Percentiles rank a stretch among this genome's conserved stretches.
These are phyloP conservation scores for Leptoclinus maculatus DNA, from an alignment of 2,797 vertebrate species.

Conservation along the genomic window DNA sequence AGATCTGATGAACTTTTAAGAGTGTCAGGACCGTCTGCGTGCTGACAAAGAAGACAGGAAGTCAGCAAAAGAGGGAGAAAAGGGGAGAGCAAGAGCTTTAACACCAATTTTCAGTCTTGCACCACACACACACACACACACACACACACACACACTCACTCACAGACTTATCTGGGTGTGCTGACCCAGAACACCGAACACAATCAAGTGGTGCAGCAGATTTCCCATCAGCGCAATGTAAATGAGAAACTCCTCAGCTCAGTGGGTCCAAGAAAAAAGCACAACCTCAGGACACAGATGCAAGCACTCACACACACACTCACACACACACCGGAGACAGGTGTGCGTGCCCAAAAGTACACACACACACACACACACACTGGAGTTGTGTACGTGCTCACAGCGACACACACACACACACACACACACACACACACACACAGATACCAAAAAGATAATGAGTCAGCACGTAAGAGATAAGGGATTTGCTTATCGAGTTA, in stretches of 20 bases:
- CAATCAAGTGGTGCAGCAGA: conserved; percentile 74
- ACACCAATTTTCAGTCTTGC: conserved; percentile 15
- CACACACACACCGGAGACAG: conserved; percentile 8
- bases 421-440: not conserved
- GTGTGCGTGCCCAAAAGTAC: conserved; percentile 5
- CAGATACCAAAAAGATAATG: conserved; percentile 52
- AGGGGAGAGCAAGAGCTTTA: not conserved
- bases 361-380: not conserved
- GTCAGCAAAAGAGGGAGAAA: conserved; percentile 8
- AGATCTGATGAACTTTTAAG: not conserved
- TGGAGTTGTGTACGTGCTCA: not conserved
- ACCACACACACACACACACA: conserved; percentile 6
- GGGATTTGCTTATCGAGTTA: conserved; percentile 49
- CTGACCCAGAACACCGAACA: conserved; percentile 74
- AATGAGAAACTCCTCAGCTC: conserved; percentile 73
- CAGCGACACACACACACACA: not conserved
- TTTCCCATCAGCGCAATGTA: conserved; percentile 72
- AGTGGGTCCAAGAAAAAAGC: conserved; percentile 56
- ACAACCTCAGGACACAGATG: conserved; percentile 44
- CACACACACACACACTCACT: not conserved
- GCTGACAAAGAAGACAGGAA: conserved; percentile 12
- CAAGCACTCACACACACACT: not conserved
- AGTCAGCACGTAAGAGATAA: conserved; percentile 49
- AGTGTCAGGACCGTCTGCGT: not conserved
- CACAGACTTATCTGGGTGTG: conserved; percentile 51